A percentile compares a stretch with the other conserved stretches of the same genome.
phyloP scores from a whole-genome alignment of 1,140 invertebrate genomes.

The Anoplophora glabripennis region DNA sequence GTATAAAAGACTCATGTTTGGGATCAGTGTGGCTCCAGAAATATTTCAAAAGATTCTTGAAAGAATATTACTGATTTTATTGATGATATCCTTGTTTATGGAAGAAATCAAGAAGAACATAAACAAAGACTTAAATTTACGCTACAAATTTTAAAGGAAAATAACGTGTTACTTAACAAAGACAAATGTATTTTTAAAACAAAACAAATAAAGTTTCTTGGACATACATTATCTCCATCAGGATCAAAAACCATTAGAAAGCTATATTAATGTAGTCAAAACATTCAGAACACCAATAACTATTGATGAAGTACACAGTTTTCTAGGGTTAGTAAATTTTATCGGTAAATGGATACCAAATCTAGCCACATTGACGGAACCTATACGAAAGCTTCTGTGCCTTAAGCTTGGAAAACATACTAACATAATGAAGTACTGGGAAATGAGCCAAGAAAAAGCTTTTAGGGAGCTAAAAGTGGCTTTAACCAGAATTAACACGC shows the following conservation, averaged over 20 bases:
- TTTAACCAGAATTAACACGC: slow-evolving; percentile 39
- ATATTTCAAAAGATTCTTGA: slow-evolving; percentile 22
- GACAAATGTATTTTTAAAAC: slow-evolving; percentile 29
- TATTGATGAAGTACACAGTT: slow-evolving; percentile 33
- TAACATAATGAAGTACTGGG: slow-evolving; percentile 39
- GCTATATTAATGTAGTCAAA: background rate
- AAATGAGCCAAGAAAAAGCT: slow-evolving; percentile 2
- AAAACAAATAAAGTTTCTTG: slow-evolving; percentile 30
- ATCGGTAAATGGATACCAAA: slow-evolving; percentile 35
- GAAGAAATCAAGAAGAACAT: slow-evolving; percentile 13
- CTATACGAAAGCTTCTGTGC: slow-evolving; percentile 13
- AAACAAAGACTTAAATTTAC: slow-evolving; percentile 11
- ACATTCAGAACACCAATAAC: slow-evolving; percentile 15
- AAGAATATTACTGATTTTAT: slow-evolving; percentile 15
- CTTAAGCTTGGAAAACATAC: slow-evolving; percentile 44
- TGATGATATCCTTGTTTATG: slow-evolving; percentile 23
- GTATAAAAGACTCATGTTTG: slow-evolving; percentile 45
- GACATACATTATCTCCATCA: slow-evolving; percentile 35
- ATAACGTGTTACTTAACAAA: slow-evolving; percentile 33
- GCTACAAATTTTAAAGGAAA: slow-evolving; percentile 18
- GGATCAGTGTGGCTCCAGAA: slow-evolving; percentile 23
- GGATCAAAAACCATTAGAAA: slow-evolving; percentile 19
- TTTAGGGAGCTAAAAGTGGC: background rate
- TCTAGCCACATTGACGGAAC: slow-evolving; percentile 28
- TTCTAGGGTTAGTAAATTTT: slow-evolving; percentile 20